Conservation (phyloP, 2,113 vertebrate species). For the Kryptolebias marmoratus region DNA sequence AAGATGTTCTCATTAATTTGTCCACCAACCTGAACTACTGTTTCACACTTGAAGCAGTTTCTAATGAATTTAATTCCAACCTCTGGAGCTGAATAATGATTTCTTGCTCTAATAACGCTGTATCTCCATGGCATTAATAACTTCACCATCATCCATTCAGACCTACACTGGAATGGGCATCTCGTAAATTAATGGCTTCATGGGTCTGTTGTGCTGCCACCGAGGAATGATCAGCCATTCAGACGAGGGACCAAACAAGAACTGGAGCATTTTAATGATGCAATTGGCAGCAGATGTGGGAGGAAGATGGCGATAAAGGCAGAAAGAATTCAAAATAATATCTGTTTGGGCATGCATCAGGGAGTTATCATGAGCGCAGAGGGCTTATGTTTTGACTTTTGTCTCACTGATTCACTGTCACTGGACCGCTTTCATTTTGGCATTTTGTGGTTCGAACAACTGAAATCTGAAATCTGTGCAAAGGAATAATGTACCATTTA, state of each 20-base stretch:
- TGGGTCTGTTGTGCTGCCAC: slow-evolving; percentile 37
- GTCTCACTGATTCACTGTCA: slow-evolving; percentile 50
- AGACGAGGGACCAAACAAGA: slow-evolving; percentile 59
- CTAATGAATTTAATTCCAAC: slow-evolving; percentile 41
- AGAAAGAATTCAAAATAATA: slow-evolving; percentile 78
- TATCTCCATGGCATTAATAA: slow-evolving; percentile 41
- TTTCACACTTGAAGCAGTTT: slow-evolving; percentile 8
- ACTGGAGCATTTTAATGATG: slow-evolving; percentile 71
- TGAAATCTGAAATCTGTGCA: slow-evolving; percentile 43
- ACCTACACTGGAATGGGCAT: not conserved
- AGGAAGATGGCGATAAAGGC: slow-evolving; percentile 72
- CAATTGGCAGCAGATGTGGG: slow-evolving; percentile 73
- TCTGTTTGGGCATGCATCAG: slow-evolving; percentile 70
- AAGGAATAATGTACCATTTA: not conserved
- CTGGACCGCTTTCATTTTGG: slow-evolving; percentile 43
- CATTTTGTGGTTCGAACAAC: slow-evolving; percentile 18
- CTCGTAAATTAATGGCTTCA: slow-evolving; percentile 38
- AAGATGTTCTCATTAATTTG: slow-evolving; percentile 10
- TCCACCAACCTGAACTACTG: not conserved
- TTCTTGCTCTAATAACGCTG: slow-evolving; percentile 15
- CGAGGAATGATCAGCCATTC: slow-evolving; percentile 54
- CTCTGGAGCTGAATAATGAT: slow-evolving; percentile 44
- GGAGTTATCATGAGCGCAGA: slow-evolving; percentile 52
- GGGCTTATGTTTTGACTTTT: slow-evolving; percentile 67
- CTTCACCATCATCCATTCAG: slow-evolving; percentile 34